A percentile compares a stretch with the other conserved stretches of the same genome.
These are phyloP conservation scores for Anguilla japonica DNA, from an alignment of 2,113 vertebrate genomes.

Conservation along the genomic window DNA sequence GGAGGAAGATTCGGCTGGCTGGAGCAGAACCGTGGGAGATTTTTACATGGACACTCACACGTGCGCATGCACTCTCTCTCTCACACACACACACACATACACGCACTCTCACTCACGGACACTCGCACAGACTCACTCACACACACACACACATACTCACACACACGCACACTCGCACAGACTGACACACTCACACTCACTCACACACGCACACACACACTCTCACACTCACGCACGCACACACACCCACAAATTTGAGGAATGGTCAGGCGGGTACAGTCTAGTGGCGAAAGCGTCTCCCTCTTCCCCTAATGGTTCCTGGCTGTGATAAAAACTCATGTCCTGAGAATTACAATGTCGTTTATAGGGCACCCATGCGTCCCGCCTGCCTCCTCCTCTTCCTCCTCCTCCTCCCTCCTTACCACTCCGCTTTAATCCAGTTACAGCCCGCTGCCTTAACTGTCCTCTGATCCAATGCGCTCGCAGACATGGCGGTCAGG, in stretches of 20 bases:
- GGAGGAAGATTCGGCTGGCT: constrained; percentile 51
- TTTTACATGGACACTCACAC: background rate
- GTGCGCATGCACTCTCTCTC: constrained; percentile 3
- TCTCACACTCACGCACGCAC: constrained; percentile 17
- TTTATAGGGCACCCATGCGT: constrained; percentile 67
- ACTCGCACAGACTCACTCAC: background rate
- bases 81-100: constrained; percentile 16
- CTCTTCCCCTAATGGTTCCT: constrained; percentile 59
- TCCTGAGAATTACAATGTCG: constrained; percentile 74
- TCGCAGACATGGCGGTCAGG: constrained; percentile 42
- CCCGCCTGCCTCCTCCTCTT: constrained; percentile 27
- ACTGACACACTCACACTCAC: no score
- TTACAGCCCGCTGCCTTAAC: constrained; percentile 63
- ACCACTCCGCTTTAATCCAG: constrained; percentile 63
- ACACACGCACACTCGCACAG: background rate
- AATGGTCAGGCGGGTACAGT: constrained; percentile 61
- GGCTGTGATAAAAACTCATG: constrained; percentile 67
- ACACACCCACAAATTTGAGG: constrained; percentile 39
- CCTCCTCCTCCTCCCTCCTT: no score
- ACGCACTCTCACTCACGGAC: background rate
- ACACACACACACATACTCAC: constrained; percentile 12
- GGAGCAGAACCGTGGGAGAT: constrained; percentile 37
- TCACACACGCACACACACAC: background rate
- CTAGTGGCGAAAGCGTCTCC: constrained; percentile 54
- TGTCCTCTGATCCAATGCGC: constrained; percentile 58